A percentile compares a stretch with the other conserved stretches of the same genome.
Evolutionary conservation across 2,888 invertebrate genomes (phyloP).

Genomic region (Spodoptera picta): DNA sequence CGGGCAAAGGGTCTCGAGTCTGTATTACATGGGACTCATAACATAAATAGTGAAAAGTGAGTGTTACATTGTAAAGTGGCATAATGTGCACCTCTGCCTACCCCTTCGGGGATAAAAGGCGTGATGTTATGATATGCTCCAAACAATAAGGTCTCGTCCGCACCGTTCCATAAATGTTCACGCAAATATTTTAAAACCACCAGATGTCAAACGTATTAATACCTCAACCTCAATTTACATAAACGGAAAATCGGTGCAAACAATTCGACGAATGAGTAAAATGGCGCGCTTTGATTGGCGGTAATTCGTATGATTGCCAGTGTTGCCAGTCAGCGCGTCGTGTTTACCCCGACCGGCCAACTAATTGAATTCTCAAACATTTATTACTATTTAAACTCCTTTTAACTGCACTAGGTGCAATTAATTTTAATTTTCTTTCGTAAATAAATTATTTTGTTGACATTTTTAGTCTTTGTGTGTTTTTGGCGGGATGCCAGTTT

Average conservation of each 20-base stretch:
- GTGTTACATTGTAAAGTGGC: no score
- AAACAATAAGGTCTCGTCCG: no score
- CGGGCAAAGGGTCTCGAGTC: no score
- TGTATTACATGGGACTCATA: no score
- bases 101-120: no score
- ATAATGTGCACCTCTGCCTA: no score
- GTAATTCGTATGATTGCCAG: conserved; percentile 21
- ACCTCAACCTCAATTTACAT: conserved; percentile 34
- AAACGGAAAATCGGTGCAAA: conserved; percentile 40
- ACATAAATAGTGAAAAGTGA: no score
- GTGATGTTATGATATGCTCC: no score
- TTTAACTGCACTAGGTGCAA: conserved; percentile 26
- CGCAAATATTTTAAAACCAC: conserved; percentile 11
- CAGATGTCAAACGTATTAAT: conserved; percentile 28
- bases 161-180: no score
- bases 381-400: conserved; percentile 35
- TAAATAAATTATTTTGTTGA: conserved; percentile 5
- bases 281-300: conserved; percentile 29
- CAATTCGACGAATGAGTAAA: conserved; percentile 36
- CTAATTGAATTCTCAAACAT: conserved; percentile 56
- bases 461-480: conserved; percentile 7
- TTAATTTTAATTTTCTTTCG: conserved; percentile 23
- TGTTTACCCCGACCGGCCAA: conserved; percentile 24
- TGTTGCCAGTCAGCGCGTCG: conserved; percentile 1
- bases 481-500: conserved; percentile 24